Percentiles rank a stretch among this genome's conserved stretches.
These are phyloP conservation scores for Hippopotamus amphibius DNA, from an alignment of 2,113 vertebrate species.

Conservation along the genomic window DNA sequence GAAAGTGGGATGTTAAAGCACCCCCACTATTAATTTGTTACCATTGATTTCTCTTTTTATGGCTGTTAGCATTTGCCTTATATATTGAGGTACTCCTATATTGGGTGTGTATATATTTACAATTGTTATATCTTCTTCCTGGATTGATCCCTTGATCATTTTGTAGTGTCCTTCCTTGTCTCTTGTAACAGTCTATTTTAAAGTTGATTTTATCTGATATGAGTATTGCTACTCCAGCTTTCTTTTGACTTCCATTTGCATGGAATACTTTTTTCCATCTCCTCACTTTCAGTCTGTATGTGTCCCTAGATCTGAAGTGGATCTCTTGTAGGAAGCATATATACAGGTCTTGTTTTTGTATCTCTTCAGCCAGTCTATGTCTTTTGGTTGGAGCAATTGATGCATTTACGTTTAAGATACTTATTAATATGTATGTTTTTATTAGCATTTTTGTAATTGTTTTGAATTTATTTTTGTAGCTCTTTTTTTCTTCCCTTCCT, in stretches of 20 bases:
- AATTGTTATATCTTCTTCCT: neutral
- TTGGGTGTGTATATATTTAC: neutral
- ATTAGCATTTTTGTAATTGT: neutral
- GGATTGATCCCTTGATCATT: neutral
- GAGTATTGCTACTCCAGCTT: neutral
- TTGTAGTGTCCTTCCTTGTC: neutral
- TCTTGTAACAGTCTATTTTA: neutral
- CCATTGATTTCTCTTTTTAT: neutral
- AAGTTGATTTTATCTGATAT: neutral
- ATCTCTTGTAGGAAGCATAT: neutral
- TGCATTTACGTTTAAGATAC: neutral
- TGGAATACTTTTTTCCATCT: neutral
- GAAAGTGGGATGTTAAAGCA: neutral
- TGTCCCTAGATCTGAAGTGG: neutral
- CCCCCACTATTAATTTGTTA: neutral
- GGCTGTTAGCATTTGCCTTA: neutral
- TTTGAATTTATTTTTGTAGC: neutral
- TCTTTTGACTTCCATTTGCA: neutral
- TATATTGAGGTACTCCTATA: neutral
- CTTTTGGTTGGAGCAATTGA: neutral
- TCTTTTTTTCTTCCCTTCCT: neutral
- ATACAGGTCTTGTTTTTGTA: neutral
- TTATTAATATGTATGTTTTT: neutral
- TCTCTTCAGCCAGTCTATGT: neutral
- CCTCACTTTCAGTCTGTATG: neutral